Evolutionary conservation across 2,888 invertebrate genomes (phyloP).

Genomic region (Electrophaes corylata): DNA sequence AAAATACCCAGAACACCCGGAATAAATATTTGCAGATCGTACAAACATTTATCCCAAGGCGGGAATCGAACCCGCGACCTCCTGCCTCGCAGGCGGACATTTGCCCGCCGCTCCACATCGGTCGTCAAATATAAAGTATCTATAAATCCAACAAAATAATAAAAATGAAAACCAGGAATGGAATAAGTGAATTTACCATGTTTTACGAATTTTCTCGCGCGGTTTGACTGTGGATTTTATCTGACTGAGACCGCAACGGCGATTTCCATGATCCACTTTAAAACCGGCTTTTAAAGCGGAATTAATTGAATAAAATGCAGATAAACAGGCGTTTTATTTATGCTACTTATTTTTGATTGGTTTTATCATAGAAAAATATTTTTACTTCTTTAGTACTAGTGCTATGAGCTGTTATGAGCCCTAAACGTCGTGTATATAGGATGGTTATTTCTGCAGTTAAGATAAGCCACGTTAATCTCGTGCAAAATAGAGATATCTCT

Average conservation of each 20-base stretch:
- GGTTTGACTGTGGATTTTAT: slow-evolving; percentile 22
- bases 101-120: too few species aligned
- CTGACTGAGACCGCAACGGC: slow-evolving; percentile 18
- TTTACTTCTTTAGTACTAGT: neutral
- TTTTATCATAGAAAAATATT: neutral
- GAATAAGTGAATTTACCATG: slow-evolving; percentile 1
- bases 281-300: slow-evolving; percentile 2
- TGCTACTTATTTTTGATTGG: neutral
- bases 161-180: neutral
- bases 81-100: too few species aligned
- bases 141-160: neutral
- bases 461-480: too few species aligned
- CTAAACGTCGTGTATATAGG: too few species aligned
- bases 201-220: slow-evolving; percentile 1
- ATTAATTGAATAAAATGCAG: slow-evolving; percentile 7
- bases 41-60: too few species aligned
- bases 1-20: too few species aligned
- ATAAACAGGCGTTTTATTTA: slow-evolving; percentile 5
- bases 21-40: too few species aligned
- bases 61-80: too few species aligned
- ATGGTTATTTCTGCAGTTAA: too few species aligned
- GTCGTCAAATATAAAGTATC: neutral
- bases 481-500: too few species aligned
- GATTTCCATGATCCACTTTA: slow-evolving; percentile 1
- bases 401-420: too few species aligned